Base-by-base conservation (phyloP, 2,113 vertebrate species). In the Nothobranchius kuhntae region DNA sequence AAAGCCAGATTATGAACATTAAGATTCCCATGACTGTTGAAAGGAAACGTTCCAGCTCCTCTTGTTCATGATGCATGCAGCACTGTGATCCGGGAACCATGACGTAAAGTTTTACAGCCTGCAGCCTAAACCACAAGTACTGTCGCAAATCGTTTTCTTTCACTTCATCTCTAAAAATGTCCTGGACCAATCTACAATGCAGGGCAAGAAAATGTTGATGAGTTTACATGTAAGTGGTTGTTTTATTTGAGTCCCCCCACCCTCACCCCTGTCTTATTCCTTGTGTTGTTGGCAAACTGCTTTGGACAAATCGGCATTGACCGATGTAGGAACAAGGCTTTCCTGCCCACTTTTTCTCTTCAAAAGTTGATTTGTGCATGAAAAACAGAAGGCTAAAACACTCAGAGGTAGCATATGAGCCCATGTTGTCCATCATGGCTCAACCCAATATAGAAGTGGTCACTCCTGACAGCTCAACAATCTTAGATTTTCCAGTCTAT, bases 151-250 rank as follows among this genome's bases (percentile, higher is more conserved):
- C 58, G 60, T 78, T 88, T 87, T 81, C 77, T 68, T 68, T 54
- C 47, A 45, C 45, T 68, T 73, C 68, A 52, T 67, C 72, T 58
- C 69, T 65, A 65, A 85, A 63, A 71, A 84, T 63, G 2, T 72
- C 47, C 65, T n/a, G 36, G 56, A 71, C 67, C 82, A 53, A 62
- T 84, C 78, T 81, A 76, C 78, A 80, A 70, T 38, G n/a, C 58
- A 14, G 6, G 1, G 55, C 38, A 6, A 74, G 17, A 3, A 40
- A 40, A 9, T 54, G 67, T 67, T 83, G 84, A 87, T 85, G 84
- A 80, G 83, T 90, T 83, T 78, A 84, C 82, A 75, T 88, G 81
- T 90, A 40, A 40, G 38, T 9, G 38, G 38, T 89, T 87, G 87
- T 80, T 70, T 76, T 80, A 36, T 65, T 46, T 54, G 63, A 55